Conservation (phyloP, 2,113 vertebrate genomes). For the Chinchilla lanigera region DNA sequence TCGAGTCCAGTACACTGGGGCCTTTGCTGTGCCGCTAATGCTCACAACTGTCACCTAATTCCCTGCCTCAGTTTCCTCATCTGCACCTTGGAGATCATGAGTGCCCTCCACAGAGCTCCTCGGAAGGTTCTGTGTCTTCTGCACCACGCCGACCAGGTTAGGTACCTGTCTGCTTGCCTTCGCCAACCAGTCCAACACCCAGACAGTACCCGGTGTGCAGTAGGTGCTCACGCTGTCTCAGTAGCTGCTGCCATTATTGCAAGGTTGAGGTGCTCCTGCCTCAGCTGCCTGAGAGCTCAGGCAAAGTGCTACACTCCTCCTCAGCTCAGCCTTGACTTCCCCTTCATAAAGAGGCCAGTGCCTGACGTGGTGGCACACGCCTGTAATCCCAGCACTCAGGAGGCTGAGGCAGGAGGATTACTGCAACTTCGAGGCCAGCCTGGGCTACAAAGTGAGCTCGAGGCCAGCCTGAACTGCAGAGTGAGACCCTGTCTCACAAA, state of each 20-base stretch:
- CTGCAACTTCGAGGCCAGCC: too few relatives aligned
- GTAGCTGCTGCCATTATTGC: not conserved
- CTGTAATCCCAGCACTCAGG: too few relatives aligned
- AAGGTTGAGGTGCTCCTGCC: not conserved
- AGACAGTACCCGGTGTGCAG: not conserved
- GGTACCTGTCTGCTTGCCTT: not conserved
- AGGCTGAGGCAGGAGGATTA: too few relatives aligned
- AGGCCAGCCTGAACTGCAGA: too few relatives aligned
- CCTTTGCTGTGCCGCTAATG: not conserved
- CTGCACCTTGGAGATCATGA: not conserved
- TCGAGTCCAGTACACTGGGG: not conserved
- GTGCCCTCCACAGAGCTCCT: not conserved
- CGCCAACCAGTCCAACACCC: not conserved
- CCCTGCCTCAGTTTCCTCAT: not conserved
- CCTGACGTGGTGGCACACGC: too few relatives aligned
- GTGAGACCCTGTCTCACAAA: too few relatives aligned
- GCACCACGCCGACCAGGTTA: accelerated
- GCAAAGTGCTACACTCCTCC: not conserved
- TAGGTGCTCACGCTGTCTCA: not conserved
- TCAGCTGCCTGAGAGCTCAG: not conserved
- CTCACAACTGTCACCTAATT: not conserved
- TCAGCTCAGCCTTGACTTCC: not conserved
- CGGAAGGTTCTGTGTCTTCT: not conserved
- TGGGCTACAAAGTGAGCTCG: too few relatives aligned
- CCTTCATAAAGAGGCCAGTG: not conserved